Evolutionary conservation across 1,140 invertebrate genomes (phyloP), one percentile per base, ranked within the genome.

Genomic region (Ostrea edulis): DNA sequence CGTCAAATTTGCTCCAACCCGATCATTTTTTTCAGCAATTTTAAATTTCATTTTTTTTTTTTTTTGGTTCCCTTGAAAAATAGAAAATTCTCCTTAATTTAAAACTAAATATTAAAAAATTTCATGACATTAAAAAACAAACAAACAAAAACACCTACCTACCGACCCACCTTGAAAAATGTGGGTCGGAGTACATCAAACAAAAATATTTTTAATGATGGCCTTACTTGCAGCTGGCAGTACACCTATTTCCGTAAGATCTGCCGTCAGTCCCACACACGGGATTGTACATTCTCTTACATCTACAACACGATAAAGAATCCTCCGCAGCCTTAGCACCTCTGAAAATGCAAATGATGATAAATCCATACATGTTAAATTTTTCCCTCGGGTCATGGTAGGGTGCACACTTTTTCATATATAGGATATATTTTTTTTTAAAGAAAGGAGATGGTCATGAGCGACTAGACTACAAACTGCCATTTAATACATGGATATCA

Each of bases 201-300:
- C n/a, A n/a, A n/a, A n/a, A n/a, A n/a, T n/a, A n/a, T n/a, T n/a
- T n/a, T n/a, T n/a, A n/a, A n/a, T n/a, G n/a, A n/a, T n/a, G n/a
- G n/a, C n/a, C 68, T 29, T 25, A 77, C 68, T 77, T 25, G 68
- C 68, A 77, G 22, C 5, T 14, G 9, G 68, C 68, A 2, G 68
- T 14, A 35, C 68, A 77, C 7, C 14, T 77, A 55, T 86, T 88
- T 20, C n/a, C 7, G 52, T 88, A 88, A 4, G 87, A 68, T 22
- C 86, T 85, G 35, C 84, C 84, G 62, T 88, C 84, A 51, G 53
- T 54, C 11, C 87, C 87, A 83, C 87, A 88, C 35, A 88, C 87
- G 5, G 87, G 87, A 25, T 35, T 88, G 4, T 53, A 22, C n/a
- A 68, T 86, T 20, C 0, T 62, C 0, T 62, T 62, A 62, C 58